phyloP scores from a whole-genome alignment of 2,797 vertebrate genomes.

The Antennarius maculatus region DNA sequence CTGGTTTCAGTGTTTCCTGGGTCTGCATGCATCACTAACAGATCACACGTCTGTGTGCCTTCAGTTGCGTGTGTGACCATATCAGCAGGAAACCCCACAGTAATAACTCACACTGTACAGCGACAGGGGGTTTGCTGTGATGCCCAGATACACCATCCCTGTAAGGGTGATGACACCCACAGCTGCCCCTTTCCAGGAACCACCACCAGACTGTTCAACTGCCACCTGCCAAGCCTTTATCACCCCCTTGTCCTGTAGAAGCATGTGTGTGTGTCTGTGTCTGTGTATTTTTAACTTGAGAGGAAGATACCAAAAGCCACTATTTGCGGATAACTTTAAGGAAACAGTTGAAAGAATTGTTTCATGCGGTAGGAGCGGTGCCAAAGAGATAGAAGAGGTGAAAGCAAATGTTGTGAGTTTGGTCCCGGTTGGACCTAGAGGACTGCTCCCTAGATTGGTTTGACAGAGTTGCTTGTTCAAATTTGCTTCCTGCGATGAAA shows the following conservation, averaged over 20 bases:
- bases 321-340: slow-evolving; percentile 31
- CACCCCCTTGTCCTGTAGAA: slow-evolving; percentile 24
- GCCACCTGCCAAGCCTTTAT: slow-evolving; percentile 69
- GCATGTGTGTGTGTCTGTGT: neutral
- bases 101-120: slow-evolving; percentile 52
- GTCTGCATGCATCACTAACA: slow-evolving; percentile 26
- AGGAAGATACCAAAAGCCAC: neutral
- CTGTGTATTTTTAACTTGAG: neutral
- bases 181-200: slow-evolving; percentile 54
- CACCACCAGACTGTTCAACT: slow-evolving; percentile 69
- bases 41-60: slow-evolving; percentile 6
- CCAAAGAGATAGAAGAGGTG: too few species aligned
- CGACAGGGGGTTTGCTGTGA: slow-evolving; percentile 49
- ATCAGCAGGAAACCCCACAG: slow-evolving; percentile 60
- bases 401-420: slow-evolving; percentile 6
- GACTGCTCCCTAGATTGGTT: slow-evolving; percentile 32
- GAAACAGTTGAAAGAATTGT: neutral
- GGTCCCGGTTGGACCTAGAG: slow-evolving; percentile 19
- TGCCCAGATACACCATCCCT: slow-evolving; percentile 43
- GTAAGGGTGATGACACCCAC: slow-evolving; percentile 7
- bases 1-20: neutral
- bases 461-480: slow-evolving; percentile 10
- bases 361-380: neutral
- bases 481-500: slow-evolving; percentile 34
- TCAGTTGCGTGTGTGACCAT: slow-evolving; percentile 16